Evolutionary conservation across 2,113 vertebrate genomes (phyloP).

Genomic region (Jaculus jaculus): DNA sequence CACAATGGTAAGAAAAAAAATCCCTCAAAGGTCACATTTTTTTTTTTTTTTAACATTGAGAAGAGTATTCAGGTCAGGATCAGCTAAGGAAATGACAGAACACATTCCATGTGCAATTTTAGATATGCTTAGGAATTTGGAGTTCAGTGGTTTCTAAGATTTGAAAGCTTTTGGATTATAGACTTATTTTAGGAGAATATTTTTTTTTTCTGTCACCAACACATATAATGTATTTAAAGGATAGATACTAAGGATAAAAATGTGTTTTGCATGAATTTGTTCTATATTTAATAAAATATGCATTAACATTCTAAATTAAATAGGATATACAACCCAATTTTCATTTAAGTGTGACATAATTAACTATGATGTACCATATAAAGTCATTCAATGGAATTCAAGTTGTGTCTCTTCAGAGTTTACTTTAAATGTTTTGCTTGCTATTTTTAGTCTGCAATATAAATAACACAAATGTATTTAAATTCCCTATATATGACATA

Average conservation of each 20-base stretch:
- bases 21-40: background rate
- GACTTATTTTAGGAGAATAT: background rate
- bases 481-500: background rate
- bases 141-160: background rate
- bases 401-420: background rate
- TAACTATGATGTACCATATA: background rate
- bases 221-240: background rate
- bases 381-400: background rate
- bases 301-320: background rate
- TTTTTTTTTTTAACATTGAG: background rate
- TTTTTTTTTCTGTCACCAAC: background rate
- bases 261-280: background rate
- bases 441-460: background rate
- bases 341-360: background rate
- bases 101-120: background rate
- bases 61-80: background rate
- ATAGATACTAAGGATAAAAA: background rate
- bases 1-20: background rate
- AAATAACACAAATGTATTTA: background rate
- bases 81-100: background rate
- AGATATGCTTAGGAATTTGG: constrained; percentile 3
- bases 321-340: background rate
- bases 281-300: background rate
- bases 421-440: background rate
- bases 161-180: background rate